Percentiles rank a stretch among this genome's conserved stretches.
phyloP scores from a whole-genome alignment of 2,113 vertebrate genomes.

The Athene noctua region DNA sequence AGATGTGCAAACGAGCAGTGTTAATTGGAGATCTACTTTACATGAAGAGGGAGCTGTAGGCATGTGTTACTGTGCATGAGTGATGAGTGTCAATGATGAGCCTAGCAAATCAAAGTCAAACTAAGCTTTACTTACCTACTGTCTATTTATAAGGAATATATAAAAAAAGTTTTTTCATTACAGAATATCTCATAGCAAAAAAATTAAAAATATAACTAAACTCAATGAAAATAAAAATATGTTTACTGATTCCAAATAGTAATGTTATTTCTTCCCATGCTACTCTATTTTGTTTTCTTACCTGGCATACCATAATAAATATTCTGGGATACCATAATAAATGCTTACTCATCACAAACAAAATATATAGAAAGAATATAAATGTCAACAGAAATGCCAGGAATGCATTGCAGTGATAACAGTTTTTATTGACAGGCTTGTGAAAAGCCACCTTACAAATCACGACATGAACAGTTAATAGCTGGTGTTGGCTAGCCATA shows the following conservation, averaged over 20 bases:
- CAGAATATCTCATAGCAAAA: neutral
- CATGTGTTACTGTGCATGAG: neutral
- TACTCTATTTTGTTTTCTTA: neutral
- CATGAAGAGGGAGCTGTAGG: neutral
- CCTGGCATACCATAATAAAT: no score
- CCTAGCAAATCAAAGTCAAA: neutral
- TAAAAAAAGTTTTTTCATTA: neutral
- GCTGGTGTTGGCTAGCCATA: neutral
- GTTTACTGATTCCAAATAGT: neutral
- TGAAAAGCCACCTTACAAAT: neutral
- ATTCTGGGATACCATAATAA: neutral
- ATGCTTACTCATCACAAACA: neutral
- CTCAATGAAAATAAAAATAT: neutral
- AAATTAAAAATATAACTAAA: neutral
- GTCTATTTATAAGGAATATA: neutral
- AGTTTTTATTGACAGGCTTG: neutral
- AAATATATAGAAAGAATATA: neutral
- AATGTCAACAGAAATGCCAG: neutral
- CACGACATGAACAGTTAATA: neutral
- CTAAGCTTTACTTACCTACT: neutral
- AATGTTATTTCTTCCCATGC: neutral
- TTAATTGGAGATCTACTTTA: neutral
- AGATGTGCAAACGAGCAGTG: neutral
- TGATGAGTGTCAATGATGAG: neutral
- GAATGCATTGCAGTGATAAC: neutral